phyloP scores from a whole-genome alignment of 2,888 invertebrate species.

The Epirrita christyi region DNA sequence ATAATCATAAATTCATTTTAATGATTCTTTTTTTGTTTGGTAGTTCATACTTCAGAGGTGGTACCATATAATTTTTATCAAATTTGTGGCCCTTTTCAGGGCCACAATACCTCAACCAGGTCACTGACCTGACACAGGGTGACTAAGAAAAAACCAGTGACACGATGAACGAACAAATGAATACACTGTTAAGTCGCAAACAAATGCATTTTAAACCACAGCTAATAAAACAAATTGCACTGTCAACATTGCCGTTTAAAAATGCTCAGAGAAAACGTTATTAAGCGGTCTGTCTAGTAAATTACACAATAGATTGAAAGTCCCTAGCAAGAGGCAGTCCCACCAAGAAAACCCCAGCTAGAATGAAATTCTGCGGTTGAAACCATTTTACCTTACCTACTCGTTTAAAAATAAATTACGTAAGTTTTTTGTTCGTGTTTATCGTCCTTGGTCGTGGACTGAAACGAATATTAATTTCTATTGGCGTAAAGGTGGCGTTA shows the following conservation, averaged over 20 bases:
- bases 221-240: slow-evolving; percentile 26
- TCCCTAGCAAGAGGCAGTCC: slow-evolving; percentile 32
- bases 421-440: slow-evolving; percentile 31
- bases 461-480: slow-evolving; percentile 33
- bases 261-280: slow-evolving; percentile 16
- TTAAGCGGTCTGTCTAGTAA: slow-evolving; percentile 24
- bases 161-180: too few species aligned
- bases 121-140: too few species aligned
- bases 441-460: slow-evolving; percentile 23
- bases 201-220: slow-evolving; percentile 16
- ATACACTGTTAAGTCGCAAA: slow-evolving; percentile 10
- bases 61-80: too few species aligned
- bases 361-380: slow-evolving; percentile 50
- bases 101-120: background rate
- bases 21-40: too few species aligned
- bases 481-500: slow-evolving; percentile 17
- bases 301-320: slow-evolving; percentile 45
- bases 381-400: slow-evolving; percentile 30
- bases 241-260: slow-evolving; percentile 17
- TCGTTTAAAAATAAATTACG: slow-evolving; percentile 38
- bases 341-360: slow-evolving; percentile 27
- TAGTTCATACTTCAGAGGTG: too few species aligned
- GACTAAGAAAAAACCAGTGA: too few species aligned
- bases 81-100: too few species aligned
- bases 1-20: too few species aligned